Conservation (phyloP, 2,113 vertebrate species). For the Antennarius striatus region DNA sequence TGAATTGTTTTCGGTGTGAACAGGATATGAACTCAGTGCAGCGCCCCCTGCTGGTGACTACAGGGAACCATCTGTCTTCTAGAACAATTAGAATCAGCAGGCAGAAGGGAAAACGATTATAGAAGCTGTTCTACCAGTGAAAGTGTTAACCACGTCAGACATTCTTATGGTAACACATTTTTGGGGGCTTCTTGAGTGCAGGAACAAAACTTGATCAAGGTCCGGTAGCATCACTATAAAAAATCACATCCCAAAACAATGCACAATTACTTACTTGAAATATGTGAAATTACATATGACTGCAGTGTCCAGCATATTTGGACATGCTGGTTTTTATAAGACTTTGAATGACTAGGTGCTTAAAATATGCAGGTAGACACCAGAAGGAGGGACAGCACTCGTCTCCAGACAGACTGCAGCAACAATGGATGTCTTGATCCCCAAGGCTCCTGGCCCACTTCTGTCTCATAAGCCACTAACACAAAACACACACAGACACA, state of each 20-base stretch:
- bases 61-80: neutral
- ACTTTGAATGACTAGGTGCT: neutral
- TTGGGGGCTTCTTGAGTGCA: neutral
- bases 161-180: neutral
- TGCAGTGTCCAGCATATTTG: neutral
- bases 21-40: conserved; percentile 22
- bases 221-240: neutral
- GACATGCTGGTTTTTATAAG: neutral
- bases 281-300: neutral
- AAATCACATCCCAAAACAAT: too few species aligned
- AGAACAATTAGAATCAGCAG: conserved; percentile 1
- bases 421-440: conserved; percentile 70
- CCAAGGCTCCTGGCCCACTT: conserved; percentile 73
- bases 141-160: neutral
- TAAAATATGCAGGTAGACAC: conserved; percentile 46
- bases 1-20: conserved; percentile 31
- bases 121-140: neutral
- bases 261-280: neutral
- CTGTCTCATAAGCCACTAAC: conserved; percentile 43
- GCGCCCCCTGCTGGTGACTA: conserved; percentile 27
- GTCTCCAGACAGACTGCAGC: conserved; percentile 51
- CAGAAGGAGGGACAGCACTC: conserved; percentile 31
- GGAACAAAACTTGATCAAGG: neutral
- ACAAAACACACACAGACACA: conserved; percentile 21
- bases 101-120: conserved; percentile 7